Conservation (phyloP, 1,140 invertebrate species). For the Periplaneta americana region DNA sequence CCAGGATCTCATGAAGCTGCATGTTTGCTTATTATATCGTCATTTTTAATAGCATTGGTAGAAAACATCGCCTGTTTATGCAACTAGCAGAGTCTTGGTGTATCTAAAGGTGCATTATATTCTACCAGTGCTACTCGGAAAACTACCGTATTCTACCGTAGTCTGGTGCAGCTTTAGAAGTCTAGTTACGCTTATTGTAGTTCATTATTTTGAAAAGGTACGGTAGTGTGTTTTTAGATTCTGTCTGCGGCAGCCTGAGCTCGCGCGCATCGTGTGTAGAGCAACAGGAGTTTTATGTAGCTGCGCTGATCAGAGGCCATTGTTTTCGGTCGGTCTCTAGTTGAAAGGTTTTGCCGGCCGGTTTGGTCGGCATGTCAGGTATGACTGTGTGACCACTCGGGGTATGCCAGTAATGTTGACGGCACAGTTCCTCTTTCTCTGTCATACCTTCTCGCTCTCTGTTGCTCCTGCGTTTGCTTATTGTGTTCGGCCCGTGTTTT, state of each 20-base stretch:
- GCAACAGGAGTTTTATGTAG: not conserved
- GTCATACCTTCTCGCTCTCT: no score
- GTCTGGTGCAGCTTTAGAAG: no score
- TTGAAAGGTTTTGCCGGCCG: not conserved
- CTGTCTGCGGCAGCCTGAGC: not conserved
- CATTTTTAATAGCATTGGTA: no score
- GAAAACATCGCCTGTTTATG: no score
- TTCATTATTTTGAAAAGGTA: not conserved
- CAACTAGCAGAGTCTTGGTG: no score
- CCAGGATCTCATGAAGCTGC: no score
- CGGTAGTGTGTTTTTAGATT: not conserved
- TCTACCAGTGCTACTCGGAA: no score
- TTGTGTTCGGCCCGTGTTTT: not conserved
- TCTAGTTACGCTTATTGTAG: no score
- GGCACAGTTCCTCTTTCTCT: not conserved
- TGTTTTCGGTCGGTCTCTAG: not conserved
- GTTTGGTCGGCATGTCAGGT: not conserved
- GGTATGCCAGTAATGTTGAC: slow-evolving; percentile 4
- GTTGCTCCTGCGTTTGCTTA: not conserved
- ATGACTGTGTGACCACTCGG: not conserved
- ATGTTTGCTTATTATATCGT: no score
- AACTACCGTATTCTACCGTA: no score
- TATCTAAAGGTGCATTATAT: no score
- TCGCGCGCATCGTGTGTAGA: not conserved
- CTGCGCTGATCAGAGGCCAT: not conserved